A percentile compares a stretch with the other conserved stretches of the same genome.
phyloP scores from a whole-genome alignment of 2,113 vertebrate species.

The Epinephelus lanceolatus region DNA sequence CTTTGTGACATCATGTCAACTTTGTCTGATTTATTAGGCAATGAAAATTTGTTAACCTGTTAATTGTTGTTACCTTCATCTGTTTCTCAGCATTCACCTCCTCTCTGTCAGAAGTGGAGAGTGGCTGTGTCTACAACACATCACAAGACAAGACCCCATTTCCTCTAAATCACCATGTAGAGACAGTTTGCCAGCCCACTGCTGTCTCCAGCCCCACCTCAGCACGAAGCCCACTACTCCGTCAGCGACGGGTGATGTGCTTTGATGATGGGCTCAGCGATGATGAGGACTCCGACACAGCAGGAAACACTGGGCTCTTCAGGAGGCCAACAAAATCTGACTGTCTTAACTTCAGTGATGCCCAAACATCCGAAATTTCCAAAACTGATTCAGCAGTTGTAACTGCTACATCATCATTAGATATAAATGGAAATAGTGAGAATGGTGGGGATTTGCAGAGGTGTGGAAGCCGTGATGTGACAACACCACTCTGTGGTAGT shows the following conservation, averaged over 20 bases:
- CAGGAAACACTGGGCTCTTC: conserved; percentile 55
- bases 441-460: conserved; percentile 70
- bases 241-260: conserved; percentile 88
- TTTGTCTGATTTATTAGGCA: neutral
- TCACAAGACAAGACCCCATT: conserved; percentile 30
- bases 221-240: conserved; percentile 89
- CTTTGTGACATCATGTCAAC: neutral
- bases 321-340: conserved; percentile 56
- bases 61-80: neutral
- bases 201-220: conserved; percentile 85
- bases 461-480: conserved; percentile 70
- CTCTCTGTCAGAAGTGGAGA: conserved; percentile 70
- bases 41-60: neutral
- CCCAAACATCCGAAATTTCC: conserved; percentile 17
- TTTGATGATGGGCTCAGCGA: conserved; percentile 86
- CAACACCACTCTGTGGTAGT: conserved; percentile 73
- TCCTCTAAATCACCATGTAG: conserved; percentile 75
- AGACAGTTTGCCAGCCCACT: conserved; percentile 80
- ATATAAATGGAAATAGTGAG: conserved; percentile 72
- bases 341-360: conserved; percentile 44
- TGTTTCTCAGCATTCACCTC: conserved; percentile 19
- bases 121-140: conserved; percentile 54
- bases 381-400: conserved; percentile 70
- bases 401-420: conserved; percentile 70
- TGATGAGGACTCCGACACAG: conserved; percentile 75